These are phyloP conservation scores for Andrena camellia DNA, from an alignment of 2,888 invertebrate genomes.

Conservation along the genomic window DNA sequence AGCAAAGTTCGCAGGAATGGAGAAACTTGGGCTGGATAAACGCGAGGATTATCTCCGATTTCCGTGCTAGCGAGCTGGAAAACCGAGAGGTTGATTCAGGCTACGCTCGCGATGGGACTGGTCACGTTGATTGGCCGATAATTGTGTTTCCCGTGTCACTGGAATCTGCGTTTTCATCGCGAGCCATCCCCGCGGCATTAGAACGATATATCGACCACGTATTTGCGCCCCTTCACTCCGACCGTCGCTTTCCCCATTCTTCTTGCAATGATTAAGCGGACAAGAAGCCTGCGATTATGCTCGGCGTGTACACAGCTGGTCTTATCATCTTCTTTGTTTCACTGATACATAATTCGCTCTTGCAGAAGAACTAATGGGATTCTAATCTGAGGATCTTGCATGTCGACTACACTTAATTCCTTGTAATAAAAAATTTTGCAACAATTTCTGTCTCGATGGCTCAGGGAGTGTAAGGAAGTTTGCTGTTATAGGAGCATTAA, in stretches of 20 bases:
- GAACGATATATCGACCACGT: slow-evolving; percentile 33
- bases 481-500: too few relatives aligned
- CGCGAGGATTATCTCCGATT: slow-evolving; percentile 52
- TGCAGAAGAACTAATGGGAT: too few relatives aligned
- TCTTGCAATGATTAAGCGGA: not conserved
- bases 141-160: slow-evolving; percentile 71
- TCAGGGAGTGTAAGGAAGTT: too few relatives aligned
- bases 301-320: not conserved
- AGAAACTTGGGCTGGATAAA: slow-evolving; percentile 45
- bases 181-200: slow-evolving; percentile 32
- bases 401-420: too few relatives aligned
- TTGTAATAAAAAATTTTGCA: too few relatives aligned
- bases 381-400: too few relatives aligned
- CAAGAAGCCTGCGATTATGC: not conserved
- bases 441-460: too few relatives aligned
- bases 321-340: not conserved
- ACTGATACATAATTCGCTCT: too few relatives aligned
- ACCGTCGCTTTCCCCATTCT: not conserved
- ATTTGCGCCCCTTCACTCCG: not conserved
- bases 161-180: slow-evolving; percentile 56
- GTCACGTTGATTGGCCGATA: slow-evolving; percentile 73
- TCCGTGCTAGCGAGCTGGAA: slow-evolving; percentile 32
- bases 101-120: slow-evolving; percentile 43
- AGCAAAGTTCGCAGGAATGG: slow-evolving; percentile 8
- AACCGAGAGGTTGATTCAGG: slow-evolving; percentile 45